phyloP scores from a whole-genome alignment of 2,113 vertebrate genomes.

The Columba livia region DNA sequence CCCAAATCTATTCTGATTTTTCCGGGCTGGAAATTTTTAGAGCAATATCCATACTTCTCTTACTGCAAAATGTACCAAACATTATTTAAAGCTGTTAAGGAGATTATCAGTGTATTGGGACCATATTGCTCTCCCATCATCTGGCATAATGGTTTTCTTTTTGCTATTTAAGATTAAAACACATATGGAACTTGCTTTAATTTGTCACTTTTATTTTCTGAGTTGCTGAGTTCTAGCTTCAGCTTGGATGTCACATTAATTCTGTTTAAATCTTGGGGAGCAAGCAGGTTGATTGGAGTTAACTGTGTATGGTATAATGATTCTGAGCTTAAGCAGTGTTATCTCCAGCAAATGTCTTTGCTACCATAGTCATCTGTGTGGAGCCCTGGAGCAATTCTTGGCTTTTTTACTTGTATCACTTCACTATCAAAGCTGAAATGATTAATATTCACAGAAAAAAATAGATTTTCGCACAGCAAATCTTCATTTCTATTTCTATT shows the following conservation, averaged over 20 bases:
- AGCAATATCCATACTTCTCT: not conserved
- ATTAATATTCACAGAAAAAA: conserved; percentile 68
- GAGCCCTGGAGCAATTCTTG: conserved; percentile 60
- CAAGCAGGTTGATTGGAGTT: conserved; percentile 45
- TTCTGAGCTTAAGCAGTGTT: conserved; percentile 53
- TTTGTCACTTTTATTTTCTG: conserved; percentile 64
- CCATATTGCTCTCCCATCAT: conserved; percentile 55
- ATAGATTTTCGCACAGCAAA: conserved; percentile 41
- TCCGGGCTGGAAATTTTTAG: not conserved
- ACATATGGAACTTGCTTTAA: conserved; percentile 66
- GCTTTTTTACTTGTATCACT: conserved; percentile 56
- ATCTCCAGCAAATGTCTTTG: conserved; percentile 61
- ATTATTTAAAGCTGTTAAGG: conserved; percentile 48
- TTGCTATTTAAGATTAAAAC: conserved; percentile 64
- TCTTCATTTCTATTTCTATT: conserved; percentile 52
- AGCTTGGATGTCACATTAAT: conserved; percentile 55
- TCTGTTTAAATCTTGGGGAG: conserved; percentile 57
- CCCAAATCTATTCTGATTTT: not conserved
- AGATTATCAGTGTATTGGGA: conserved; percentile 30
- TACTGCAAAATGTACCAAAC: not conserved
- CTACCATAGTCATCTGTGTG: conserved; percentile 57
- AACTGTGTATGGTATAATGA: conserved; percentile 48
- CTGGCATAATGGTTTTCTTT: conserved; percentile 53
- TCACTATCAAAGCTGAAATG: conserved; percentile 59
- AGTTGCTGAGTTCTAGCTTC: conserved; percentile 40